Evolutionary conservation across 2,888 invertebrate species (phyloP).

Genomic region (Cryptocheilus praepositus): DNA sequence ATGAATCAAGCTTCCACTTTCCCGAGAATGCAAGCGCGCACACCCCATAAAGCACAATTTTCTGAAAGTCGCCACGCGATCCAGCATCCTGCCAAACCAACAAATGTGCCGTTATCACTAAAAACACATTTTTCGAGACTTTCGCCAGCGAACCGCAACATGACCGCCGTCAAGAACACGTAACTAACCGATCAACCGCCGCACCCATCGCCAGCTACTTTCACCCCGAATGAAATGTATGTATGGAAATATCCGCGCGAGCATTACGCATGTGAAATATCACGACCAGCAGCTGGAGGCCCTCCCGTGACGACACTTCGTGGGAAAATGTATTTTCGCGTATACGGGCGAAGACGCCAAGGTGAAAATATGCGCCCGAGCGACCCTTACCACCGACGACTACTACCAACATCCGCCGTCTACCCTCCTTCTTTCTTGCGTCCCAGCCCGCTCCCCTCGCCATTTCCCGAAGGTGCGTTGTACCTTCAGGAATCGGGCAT

Average conservation of each 20-base stretch:
- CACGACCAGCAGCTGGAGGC: conserved; percentile 65
- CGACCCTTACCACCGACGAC: conserved; percentile 47
- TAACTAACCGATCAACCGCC: conserved; percentile 26
- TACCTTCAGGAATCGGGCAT: no score
- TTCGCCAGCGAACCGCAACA: not conserved
- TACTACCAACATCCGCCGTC: conserved; percentile 18
- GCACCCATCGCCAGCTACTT: conserved; percentile 25
- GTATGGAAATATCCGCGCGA: conserved; percentile 69
- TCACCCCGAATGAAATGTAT: conserved; percentile 65
- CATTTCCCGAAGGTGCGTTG: no score
- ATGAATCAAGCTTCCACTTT: no score
- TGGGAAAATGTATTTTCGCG: conserved; percentile 66
- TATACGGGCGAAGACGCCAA: conserved; percentile 53
- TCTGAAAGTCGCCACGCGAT: no score
- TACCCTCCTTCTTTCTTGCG: conserved; percentile 1
- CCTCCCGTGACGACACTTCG: conserved; percentile 62
- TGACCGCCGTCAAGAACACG: conserved; percentile 35
- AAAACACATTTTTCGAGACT: no score
- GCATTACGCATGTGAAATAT: conserved; percentile 71
- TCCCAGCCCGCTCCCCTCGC: not conserved
- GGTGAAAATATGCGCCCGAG: conserved; percentile 63
- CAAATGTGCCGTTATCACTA: not conserved
- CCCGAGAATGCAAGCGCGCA: no score
- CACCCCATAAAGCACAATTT: no score
- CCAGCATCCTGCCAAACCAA: no score